Evolutionary conservation across 1,140 invertebrate genomes (phyloP), one percentile per base, ranked within the genome.

Genomic region (Pseudomyrmex concolor): DNA sequence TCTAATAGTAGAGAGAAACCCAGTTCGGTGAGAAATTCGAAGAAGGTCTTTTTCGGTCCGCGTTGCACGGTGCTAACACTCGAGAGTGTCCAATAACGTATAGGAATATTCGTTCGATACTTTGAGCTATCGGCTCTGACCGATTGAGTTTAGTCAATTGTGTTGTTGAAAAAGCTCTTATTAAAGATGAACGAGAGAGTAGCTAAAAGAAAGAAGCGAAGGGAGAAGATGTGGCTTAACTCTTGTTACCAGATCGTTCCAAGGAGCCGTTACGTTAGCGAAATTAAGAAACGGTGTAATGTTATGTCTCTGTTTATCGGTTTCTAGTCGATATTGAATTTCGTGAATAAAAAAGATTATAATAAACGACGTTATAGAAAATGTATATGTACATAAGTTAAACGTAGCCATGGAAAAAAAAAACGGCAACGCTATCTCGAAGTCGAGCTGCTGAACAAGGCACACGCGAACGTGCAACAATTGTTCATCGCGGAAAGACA

Each of bases 41-140:
- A 15, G 34, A 57, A 34, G 48, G 19, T 68, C 34, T 48, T 68
- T 34, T 7, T 25, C 19, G 19, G 4, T 51, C 13, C 54, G 19
- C 22, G 50, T 68, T n/a, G 48, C 60, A 66, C 60, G 73, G 73
- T 77, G 76, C 64, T 78, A 66, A 59, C 55, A 22, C n/a, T 66
- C 17, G 60, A 43, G 60, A 43, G n/a, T 74, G 55, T 67, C 25
- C 55, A 54, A 34, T 77, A 34, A 34, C 34, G 34, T 48, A 25
- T 70, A 50, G 68, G 10, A 17, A 80, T 80, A 43, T 48, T 80
- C 22, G 54, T 80, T 48, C 15, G 43, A 25, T 19, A 50, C 43
- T 45, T 19, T 50, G 9, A 68, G 4, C 43, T 62, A 68, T 19
- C 43, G n/a, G 34, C 5, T 34, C 34, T 34, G 34, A 34, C n/a